Conservation (phyloP, 1,140 invertebrate genomes). For the Drosophila punjabiensis region DNA sequence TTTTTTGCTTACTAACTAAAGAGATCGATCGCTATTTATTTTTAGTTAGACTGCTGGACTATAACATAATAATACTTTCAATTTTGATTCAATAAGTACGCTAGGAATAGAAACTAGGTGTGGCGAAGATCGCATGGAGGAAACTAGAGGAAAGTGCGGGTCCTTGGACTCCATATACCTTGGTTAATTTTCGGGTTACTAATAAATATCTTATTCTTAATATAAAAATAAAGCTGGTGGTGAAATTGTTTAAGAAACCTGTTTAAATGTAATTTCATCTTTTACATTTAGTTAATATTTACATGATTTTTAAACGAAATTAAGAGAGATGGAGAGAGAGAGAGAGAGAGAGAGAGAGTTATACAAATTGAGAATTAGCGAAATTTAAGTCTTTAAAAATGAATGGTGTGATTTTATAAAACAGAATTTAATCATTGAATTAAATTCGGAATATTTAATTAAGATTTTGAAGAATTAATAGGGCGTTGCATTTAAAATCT, state of each 20-base stretch:
- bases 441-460: neutral
- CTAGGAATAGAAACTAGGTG: conserved; percentile 63
- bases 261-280: neutral
- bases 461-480: neutral
- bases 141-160: conserved; percentile 50
- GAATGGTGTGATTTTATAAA: neutral
- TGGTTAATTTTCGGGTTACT: conserved; percentile 27
- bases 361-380: too few relatives aligned
- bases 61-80: conserved; percentile 81
- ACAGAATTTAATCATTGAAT: neutral
- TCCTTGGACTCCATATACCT: neutral
- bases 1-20: conserved; percentile 69
- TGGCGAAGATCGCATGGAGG: conserved; percentile 53
- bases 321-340: neutral
- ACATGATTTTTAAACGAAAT: conserved; percentile 5
- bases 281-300: conserved; percentile 17
- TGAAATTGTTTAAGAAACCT: conserved; percentile 8
- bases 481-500: neutral
- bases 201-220: neutral
- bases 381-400: neutral
- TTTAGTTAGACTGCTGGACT: conserved; percentile 73
- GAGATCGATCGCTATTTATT: conserved; percentile 81
- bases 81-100: conserved; percentile 56
- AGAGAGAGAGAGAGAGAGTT: neutral
- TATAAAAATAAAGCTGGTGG: too few relatives aligned